phyloP scores from a whole-genome alignment of 2,113 vertebrate species.

The Brachionichthys hirsutus region DNA sequence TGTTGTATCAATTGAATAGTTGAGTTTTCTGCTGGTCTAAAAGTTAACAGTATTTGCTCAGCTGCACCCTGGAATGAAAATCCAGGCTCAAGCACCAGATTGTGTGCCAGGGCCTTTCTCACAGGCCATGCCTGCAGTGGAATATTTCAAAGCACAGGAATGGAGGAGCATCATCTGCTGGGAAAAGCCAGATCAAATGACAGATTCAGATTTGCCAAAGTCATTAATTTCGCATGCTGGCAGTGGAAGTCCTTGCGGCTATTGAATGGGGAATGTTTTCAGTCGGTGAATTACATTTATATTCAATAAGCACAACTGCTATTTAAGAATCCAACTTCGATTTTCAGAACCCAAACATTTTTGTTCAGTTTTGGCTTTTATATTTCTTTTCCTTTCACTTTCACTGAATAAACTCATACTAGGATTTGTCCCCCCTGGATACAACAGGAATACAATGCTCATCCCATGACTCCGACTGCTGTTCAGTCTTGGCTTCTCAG shows the following conservation, averaged over 20 bases:
- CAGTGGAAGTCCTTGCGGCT: conserved; percentile 42
- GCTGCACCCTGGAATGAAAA: conserved; percentile 60
- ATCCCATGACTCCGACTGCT: background rate
- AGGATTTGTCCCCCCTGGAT: conserved; percentile 1
- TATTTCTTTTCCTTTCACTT: conserved; percentile 1
- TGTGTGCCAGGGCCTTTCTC: conserved; percentile 43
- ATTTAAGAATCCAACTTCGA: conserved; percentile 19
- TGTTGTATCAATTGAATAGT: conserved; percentile 43
- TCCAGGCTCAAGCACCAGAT: conserved; percentile 48
- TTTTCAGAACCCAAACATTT: conserved; percentile 6
- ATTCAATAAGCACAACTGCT: conserved; percentile 44
- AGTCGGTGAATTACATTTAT: conserved; percentile 52
- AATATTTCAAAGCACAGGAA: conserved; percentile 56
- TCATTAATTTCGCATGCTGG: conserved; percentile 68
- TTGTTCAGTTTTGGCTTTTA: too few relatives aligned
- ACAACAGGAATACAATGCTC: background rate
- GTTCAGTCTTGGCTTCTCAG: too few relatives aligned
- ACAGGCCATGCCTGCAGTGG: conserved; percentile 36
- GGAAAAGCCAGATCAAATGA: conserved; percentile 67
- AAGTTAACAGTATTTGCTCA: conserved; percentile 66
- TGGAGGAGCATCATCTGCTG: conserved; percentile 46
- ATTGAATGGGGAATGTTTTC: conserved; percentile 57
- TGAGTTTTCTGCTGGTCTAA: conserved; percentile 41
- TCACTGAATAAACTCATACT: conserved; percentile 20
- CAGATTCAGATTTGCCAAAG: conserved; percentile 55